These are phyloP conservation scores for Mizuhopecten yessoensis DNA, from an alignment of 1,140 invertebrate species.

Conservation along the genomic window DNA sequence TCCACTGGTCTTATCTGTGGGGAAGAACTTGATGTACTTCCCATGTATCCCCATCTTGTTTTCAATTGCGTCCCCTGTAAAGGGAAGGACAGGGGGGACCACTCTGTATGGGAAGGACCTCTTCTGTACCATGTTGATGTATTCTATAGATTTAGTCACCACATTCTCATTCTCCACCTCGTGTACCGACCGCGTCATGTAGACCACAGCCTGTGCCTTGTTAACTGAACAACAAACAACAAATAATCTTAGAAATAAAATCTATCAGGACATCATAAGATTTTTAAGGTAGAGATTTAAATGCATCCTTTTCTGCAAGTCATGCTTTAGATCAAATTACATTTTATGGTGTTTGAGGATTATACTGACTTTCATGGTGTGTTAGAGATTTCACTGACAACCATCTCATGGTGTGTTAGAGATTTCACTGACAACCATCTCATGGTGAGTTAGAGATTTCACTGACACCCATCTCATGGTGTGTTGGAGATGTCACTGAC, in stretches of 20 bases:
- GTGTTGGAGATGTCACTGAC: no score
- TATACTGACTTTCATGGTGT: no score
- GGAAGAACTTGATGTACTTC: conserved; percentile 73
- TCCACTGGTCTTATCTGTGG: conserved; percentile 75
- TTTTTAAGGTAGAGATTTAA: no score
- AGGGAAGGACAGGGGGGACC: conserved; percentile 77
- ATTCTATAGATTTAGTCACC: conserved; percentile 74
- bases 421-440: no score
- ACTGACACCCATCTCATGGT: no score
- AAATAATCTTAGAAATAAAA: background rate
- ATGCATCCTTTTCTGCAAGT: no score
- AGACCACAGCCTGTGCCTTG: conserved; percentile 77
- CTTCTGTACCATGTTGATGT: conserved; percentile 70
- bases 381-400: no score
- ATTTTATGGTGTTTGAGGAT: no score
- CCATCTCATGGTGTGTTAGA: no score
- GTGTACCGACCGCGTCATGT: conserved; percentile 75
- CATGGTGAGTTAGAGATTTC: no score
- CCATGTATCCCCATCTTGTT: conserved; percentile 67
- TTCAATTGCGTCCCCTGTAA: conserved; percentile 71
- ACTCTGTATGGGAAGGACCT: conserved; percentile 71
- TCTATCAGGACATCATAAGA: background rate
- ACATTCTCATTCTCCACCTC: conserved; percentile 78
- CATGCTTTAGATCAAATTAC: no score
- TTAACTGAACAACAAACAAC: conserved; percentile 69